Percentiles rank a stretch among this genome's conserved stretches.
phyloP scores from a whole-genome alignment of 2,888 invertebrate genomes.

The Melipona beecheii region DNA sequence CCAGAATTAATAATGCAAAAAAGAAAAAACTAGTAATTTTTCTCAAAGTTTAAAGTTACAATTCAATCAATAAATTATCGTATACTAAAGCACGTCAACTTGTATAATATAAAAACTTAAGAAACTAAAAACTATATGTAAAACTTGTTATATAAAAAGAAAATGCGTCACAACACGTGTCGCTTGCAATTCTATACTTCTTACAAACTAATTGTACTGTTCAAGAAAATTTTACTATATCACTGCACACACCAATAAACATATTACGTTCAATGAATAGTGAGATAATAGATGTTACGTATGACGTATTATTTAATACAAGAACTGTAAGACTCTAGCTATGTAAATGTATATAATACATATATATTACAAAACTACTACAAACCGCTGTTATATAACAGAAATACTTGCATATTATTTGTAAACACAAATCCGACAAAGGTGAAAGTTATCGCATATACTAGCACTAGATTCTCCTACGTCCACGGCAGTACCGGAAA shows the following conservation, averaged over 20 bases:
- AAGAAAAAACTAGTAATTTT: too few species aligned
- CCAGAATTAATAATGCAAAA: too few species aligned
- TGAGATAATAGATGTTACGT: background rate
- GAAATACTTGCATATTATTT: background rate
- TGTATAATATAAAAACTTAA: too few species aligned
- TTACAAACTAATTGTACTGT: background rate
- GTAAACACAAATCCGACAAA: background rate
- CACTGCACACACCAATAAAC: background rate
- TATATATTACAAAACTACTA: background rate
- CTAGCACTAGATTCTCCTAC: background rate
- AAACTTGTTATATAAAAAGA: too few species aligned
- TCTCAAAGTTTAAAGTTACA: too few species aligned
- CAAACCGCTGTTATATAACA: too few species aligned
- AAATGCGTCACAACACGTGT: too few species aligned
- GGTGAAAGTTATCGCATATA: background rate
- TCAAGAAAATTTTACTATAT: background rate
- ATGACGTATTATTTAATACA: too few species aligned
- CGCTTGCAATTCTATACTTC: constrained; percentile 1
- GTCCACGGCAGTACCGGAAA: too few species aligned
- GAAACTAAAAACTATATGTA: too few species aligned
- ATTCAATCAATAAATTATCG: too few species aligned
- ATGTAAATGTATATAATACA: background rate
- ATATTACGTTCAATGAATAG: background rate
- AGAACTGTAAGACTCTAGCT: background rate
- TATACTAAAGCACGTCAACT: too few species aligned